Evolutionary conservation across 2,113 vertebrate genomes (phyloP).

Genomic region (Otolemur garnettii): DNA sequence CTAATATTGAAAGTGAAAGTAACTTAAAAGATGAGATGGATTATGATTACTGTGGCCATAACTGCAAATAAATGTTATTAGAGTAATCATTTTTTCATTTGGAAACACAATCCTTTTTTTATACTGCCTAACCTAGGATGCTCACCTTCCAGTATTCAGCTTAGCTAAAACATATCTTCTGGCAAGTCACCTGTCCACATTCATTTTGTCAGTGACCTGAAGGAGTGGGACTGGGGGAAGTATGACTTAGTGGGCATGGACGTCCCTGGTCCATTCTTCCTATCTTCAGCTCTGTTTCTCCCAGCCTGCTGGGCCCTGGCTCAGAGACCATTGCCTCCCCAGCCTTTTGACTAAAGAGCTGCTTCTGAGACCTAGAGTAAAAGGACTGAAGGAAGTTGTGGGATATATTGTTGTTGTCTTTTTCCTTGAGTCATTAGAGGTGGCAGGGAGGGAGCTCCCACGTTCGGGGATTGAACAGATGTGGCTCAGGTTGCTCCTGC

Average conservation of each 20-base stretch:
- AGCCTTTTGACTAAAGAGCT: conserved; percentile 40
- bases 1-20: conserved; percentile 62
- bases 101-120: conserved; percentile 63
- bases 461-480: not conserved
- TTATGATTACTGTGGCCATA: conserved; percentile 14
- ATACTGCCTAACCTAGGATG: conserved; percentile 46
- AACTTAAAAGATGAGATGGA: conserved; percentile 42
- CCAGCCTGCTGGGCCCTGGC: not conserved
- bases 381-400: not conserved
- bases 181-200: not conserved
- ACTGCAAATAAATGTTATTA: conserved; percentile 35
- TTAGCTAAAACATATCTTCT: conserved; percentile 16
- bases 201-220: not conserved
- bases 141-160: conserved; percentile 3
- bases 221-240: not conserved
- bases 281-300: not conserved
- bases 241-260: not conserved
- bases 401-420: not conserved
- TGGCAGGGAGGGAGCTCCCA: not conserved
- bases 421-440: not conserved
- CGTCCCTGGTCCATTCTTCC: not conserved
- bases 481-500: not conserved
- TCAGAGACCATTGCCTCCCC: not conserved
- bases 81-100: conserved; percentile 37
- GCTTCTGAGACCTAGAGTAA: conserved; percentile 23